Evolutionary conservation across 2,113 vertebrate species (phyloP).

Genomic region (Capreolus pygargus): DNA sequence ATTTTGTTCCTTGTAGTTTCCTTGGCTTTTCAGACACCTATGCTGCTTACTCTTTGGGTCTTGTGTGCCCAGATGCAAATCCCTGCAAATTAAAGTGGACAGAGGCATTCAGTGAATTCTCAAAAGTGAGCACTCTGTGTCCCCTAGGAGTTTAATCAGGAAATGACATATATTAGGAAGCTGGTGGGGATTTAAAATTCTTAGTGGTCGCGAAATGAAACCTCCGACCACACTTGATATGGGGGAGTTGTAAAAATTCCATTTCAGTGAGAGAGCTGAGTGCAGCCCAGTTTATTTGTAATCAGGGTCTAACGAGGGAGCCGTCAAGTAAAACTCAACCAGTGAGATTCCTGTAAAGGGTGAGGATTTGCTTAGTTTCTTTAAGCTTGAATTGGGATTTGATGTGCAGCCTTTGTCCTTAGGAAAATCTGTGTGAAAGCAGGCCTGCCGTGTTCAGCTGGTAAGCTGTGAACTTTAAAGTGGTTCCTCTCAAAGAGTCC

Average conservation of each 20-base stretch:
- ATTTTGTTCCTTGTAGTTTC: neutral
- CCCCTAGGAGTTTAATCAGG: neutral
- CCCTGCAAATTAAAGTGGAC: neutral
- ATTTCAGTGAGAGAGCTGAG: neutral
- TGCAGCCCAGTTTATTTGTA: neutral
- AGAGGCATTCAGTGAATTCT: neutral
- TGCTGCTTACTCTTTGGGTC: neutral
- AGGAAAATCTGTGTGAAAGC: neutral
- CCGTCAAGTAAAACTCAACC: neutral
- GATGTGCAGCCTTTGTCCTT: neutral
- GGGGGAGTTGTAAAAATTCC: neutral
- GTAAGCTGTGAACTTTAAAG: fast-evolving
- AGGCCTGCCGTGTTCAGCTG: fast-evolving
- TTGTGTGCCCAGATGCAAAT: neutral
- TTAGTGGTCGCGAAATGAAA: neutral
- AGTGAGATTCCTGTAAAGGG: neutral
- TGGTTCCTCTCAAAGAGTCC: too few species aligned
- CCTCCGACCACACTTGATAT: too few species aligned
- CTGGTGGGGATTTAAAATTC: neutral
- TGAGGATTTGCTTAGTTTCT: neutral
- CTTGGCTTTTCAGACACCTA: neutral
- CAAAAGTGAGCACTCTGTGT: neutral
- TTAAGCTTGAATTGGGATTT: neutral
- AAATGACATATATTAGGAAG: neutral
- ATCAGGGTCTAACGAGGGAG: neutral